Evolutionary conservation across 2,888 invertebrate species (phyloP), one percentile per base, ranked within the genome.

Genomic region (Gnatocerus cornutus): DNA sequence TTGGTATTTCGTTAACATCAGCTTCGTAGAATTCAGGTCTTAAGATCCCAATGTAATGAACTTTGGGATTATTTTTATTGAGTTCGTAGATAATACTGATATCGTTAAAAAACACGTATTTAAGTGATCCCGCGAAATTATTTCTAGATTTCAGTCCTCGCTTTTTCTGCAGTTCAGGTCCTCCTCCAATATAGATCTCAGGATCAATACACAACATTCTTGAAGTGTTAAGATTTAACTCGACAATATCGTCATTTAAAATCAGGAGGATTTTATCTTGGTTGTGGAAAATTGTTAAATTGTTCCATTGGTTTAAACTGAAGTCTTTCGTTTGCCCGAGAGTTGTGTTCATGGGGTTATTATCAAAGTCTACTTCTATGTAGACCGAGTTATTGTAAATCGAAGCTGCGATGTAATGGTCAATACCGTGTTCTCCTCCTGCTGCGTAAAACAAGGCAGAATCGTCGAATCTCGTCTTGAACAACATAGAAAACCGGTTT

Each of bases 51-150:
- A 85, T 85, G 67, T 85, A 85, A 72, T 85, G 85, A 0, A 82
- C 94, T 87, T 95, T 95, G 16, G 94, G 94, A 84, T 94, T 95
- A 74, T 91, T 91, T 77, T 92, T 91, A 77, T 94, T 92, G 71
- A 97, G 84, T 81, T 96, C 95, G 82, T 96, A 96, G 71, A 98
- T 87, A 74, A 98, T 94, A 0, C 96, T 95, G 29, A 96, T 92
- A 80, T 96, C 96, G 83, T 97, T 97, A 85, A 95, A 96, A 83
- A 95, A 97, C 50, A 97, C 95, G 83, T 96, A 96, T 82, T 96
- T 95, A 37, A 98, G 84, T 76, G 94, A 94, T 16, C 98, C 67
- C 92, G 96, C 79, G 90, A 90, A 75, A 94, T 85, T 84, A 73
- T 85, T 85, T 27, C 79, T 78, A 0, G 85, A 85, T 67, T 79